These are phyloP conservation scores for Exocentrus adspersus DNA, from an alignment of 2,888 invertebrate genomes.

Conservation along the genomic window DNA sequence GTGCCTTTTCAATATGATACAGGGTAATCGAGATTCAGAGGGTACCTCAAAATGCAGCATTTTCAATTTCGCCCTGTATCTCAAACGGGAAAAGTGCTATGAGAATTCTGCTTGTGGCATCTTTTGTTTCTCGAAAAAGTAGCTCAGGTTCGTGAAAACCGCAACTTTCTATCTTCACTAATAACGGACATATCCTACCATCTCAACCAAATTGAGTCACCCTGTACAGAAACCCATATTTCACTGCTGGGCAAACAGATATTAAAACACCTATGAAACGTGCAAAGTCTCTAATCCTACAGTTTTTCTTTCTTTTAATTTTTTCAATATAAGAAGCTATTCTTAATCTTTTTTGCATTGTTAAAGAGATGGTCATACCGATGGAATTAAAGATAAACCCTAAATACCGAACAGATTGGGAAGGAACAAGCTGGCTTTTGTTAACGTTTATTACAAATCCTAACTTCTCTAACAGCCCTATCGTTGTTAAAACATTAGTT, in stretches of 20 bases:
- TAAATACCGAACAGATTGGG: not conserved
- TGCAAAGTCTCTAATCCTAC: not conserved
- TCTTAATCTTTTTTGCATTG: not conserved
- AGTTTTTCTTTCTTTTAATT: not conserved
- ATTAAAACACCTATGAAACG: not conserved
- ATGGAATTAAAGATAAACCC: slow-evolving; percentile 1
- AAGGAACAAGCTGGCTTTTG: not conserved
- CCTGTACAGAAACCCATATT: not conserved
- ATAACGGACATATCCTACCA: too few relatives aligned
- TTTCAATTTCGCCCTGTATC: too few relatives aligned
- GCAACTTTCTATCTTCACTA: too few relatives aligned
- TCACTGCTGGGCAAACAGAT: not conserved
- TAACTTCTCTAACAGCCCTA: not conserved
- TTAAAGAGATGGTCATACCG: not conserved
- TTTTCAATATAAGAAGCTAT: slow-evolving; percentile 1
- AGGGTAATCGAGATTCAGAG: too few relatives aligned
- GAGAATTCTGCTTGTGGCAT: too few relatives aligned
- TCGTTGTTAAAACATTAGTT: not conserved
- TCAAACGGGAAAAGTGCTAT: too few relatives aligned
- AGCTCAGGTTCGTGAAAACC: too few relatives aligned
- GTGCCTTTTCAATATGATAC: too few relatives aligned
- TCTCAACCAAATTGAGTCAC: too few relatives aligned
- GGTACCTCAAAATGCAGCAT: too few relatives aligned
- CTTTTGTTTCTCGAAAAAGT: too few relatives aligned
- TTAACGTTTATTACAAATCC: not conserved